Evolutionary conservation across 1,140 invertebrate species (phyloP).

Genomic region (Drosophila sp.): DNA sequence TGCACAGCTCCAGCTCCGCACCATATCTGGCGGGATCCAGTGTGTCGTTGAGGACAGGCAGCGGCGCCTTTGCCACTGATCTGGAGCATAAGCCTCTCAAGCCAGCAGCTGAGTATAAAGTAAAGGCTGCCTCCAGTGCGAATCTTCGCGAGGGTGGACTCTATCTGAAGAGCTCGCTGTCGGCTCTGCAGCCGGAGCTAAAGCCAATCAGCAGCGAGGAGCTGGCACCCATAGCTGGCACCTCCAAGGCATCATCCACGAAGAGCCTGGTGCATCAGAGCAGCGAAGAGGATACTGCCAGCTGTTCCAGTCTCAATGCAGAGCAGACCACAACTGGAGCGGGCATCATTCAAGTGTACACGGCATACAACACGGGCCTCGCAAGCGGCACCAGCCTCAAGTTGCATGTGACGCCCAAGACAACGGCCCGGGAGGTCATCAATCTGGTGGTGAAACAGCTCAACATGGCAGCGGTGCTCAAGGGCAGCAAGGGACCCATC

Average conservation of each 20-base stretch:
- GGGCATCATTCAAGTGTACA: constrained; percentile 93
- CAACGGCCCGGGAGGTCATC: constrained; percentile 96
- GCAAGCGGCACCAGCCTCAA: constrained; percentile 96
- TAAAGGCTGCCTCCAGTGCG: constrained; percentile 72
- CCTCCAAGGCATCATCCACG: constrained; percentile 64
- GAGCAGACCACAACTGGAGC: constrained; percentile 74
- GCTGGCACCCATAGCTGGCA: constrained; percentile 56
- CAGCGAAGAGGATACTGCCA: constrained; percentile 76
- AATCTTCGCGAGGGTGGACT: constrained; percentile 84
- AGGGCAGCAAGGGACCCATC: constrained; percentile 90
- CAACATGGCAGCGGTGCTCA: constrained; percentile 95
- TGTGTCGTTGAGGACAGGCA: constrained; percentile 65
- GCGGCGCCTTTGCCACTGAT: constrained; percentile 84
- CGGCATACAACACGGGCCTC: constrained; percentile 97
- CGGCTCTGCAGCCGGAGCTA: constrained; percentile 69
- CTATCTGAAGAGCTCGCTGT: constrained; percentile 84
- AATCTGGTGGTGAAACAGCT: constrained; percentile 97
- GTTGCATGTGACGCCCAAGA: constrained; percentile 94
- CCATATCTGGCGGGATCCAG: constrained; percentile 79
- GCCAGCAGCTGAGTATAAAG: constrained; percentile 46
- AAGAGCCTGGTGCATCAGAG: constrained; percentile 73
- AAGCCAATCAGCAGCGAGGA: constrained; percentile 63
- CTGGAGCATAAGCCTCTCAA: constrained; percentile 84
- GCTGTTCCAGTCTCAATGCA: constrained; percentile 69
- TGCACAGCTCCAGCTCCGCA: constrained; percentile 76